Conservation (phyloP, 2,888 invertebrate genomes). For the Baccha elongata region DNA sequence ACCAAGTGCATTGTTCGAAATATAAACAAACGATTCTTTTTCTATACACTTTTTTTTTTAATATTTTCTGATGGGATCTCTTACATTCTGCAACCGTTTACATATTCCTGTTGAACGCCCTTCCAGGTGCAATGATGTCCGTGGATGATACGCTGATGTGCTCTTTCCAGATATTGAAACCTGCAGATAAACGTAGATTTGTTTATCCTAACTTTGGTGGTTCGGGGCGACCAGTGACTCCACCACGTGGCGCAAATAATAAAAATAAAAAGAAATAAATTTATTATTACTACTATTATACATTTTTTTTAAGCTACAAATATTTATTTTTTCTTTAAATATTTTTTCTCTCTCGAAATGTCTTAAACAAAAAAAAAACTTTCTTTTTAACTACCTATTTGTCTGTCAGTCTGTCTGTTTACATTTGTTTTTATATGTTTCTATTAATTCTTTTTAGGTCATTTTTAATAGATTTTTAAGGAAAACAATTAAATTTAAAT, state of each 20-base stretch:
- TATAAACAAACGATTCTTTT: conserved; percentile 18
- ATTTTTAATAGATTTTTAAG: not conserved
- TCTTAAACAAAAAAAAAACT: conserved; percentile 30
- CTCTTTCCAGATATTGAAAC: conserved; percentile 98
- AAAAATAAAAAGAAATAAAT: conserved; percentile 97
- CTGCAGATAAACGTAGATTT: conserved; percentile 99
- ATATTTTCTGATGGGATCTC: conserved; percentile 16
- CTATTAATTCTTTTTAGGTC: not conserved
- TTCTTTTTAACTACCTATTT: not conserved
- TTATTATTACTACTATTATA: conserved; percentile 75
- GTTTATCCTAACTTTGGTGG: conserved; percentile 95
- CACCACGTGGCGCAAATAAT: conserved; percentile 96
- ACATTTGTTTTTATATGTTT: not conserved
- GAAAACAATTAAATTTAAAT: not conserved
- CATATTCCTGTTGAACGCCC: not conserved
- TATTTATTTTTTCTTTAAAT: conserved; percentile 34
- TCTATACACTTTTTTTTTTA: conserved; percentile 33
- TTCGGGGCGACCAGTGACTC: conserved; percentile 98
- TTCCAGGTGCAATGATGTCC: conserved; percentile 95
- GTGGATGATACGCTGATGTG: conserved; percentile 99
- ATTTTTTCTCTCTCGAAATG: conserved; percentile 59
- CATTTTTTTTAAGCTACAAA: conserved; percentile 56
- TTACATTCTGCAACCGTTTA: not conserved
- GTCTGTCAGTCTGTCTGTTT: conserved; percentile 1
- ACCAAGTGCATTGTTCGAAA: not conserved